Conservation (phyloP, 2,113 vertebrate genomes). For the Rhombomys opimus region DNA sequence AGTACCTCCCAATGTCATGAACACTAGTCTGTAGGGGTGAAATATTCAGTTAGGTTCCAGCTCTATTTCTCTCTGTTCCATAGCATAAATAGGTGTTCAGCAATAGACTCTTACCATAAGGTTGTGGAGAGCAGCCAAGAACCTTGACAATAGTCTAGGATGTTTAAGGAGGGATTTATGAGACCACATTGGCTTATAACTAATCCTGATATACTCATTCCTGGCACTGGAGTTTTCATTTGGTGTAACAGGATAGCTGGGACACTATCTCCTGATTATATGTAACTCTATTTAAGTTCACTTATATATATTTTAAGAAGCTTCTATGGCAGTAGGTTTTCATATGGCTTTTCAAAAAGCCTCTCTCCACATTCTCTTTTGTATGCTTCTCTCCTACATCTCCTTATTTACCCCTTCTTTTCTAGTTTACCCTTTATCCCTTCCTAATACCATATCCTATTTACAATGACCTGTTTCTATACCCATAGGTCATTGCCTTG, state of each 20-base stretch:
- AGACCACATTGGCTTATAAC: not conserved
- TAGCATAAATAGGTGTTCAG: no score
- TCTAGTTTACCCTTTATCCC: not conserved
- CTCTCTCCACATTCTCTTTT: not conserved
- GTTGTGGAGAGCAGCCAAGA: no score
- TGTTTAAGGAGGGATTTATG: not conserved
- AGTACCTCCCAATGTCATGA: not conserved
- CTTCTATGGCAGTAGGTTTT: not conserved
- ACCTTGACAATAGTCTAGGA: not conserved
- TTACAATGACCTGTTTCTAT: not conserved
- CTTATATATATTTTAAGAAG: not conserved
- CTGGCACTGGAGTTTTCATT: not conserved
- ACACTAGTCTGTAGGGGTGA: not conserved
- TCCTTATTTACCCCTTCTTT: not conserved
- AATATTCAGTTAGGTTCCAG: not conserved
- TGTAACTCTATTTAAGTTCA: not conserved
- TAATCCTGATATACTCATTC: not conserved
- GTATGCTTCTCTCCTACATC: not conserved
- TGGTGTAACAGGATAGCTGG: not conserved
- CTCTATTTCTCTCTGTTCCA: not conserved
- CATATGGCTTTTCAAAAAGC: not conserved
- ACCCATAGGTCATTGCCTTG: not conserved
- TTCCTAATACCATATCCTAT: not conserved
- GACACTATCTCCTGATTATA: not conserved
- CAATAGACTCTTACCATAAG: no score